Base-by-base conservation (phyloP, 1,140 invertebrate genomes). In the Bombus sylvicola region DNA sequence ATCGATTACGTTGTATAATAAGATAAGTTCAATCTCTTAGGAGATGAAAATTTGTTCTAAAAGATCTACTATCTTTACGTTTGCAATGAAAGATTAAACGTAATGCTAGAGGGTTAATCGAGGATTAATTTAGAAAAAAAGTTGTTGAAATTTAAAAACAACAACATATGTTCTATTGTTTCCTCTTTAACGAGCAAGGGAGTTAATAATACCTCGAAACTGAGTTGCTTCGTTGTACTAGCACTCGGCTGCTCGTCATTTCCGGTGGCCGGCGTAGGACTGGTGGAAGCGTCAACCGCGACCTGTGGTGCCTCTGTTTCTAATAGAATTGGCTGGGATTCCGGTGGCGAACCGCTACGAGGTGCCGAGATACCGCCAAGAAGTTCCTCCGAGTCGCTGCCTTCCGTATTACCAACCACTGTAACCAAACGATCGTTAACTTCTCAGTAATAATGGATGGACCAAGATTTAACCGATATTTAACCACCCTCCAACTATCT, bases 311-410 rank as follows among this genome's bases (percentile, higher is more conserved):
- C 57, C 71, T 90, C 83, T 34, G 81, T 81, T 53, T 88, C 77
- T 22, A 88, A 64, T 69, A 91, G 81, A 86, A 87, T 87, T 81
- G 92, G 91, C 80, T 92, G 90, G 69, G 92, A 91, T 87, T 94
- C 93, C 76, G 92, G 91, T 77, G 94, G 91, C 43, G 94, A 94
- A 84, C 92, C 92, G 80, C 91, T 94, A 80, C 93, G 93, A 78
- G 92, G 91, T 83, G 93, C 80, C 47, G 93, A 91, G 68, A 93
- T 92, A 87, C 91, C 92, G 74, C 91, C 92, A 81, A 95, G 92
- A 77, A 95, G 91, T 88, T 94, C 94, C 85, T 95, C 94, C 84
- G 94, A 94, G 88, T 95, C 94, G 91, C 94, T 95, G 88, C 93
- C 94, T 89, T 95, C 94, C 71, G 94, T 93, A 83, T 94, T 93